These are phyloP conservation scores for Volucella zonaria DNA, from an alignment of 2,888 invertebrate species.

Conservation along the genomic window DNA sequence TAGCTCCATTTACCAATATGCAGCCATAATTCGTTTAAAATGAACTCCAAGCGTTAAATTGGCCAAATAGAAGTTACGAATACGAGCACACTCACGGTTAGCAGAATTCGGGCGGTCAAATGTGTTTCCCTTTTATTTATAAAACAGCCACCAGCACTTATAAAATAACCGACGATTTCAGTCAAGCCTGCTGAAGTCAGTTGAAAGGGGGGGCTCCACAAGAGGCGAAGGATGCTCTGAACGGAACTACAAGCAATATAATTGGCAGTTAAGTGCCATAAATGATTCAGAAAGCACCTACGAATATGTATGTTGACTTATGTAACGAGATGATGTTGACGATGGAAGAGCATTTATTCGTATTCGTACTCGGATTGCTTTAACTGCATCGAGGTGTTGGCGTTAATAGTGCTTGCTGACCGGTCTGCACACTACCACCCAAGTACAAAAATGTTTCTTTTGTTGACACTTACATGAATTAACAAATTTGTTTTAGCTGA, in stretches of 20 bases:
- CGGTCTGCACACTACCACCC: constrained; percentile 45
- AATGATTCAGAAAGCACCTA: constrained; percentile 67
- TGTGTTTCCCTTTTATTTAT: constrained; percentile 56
- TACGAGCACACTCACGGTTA: constrained; percentile 5
- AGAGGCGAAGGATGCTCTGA: constrained; percentile 43
- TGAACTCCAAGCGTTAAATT: constrained; percentile 63
- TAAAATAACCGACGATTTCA: constrained; percentile 35
- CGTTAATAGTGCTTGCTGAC: constrained; percentile 56
- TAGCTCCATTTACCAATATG: constrained; percentile 23
- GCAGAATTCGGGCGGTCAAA: constrained; percentile 49
- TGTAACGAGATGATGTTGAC: constrained; percentile 52
- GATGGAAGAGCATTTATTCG: constrained; percentile 31
- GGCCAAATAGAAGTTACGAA: constrained; percentile 46
- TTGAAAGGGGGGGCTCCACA: constrained; percentile 22
- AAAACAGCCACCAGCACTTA: constrained; percentile 44
- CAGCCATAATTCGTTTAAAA: constrained; percentile 64
- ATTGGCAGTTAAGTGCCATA: constrained; percentile 72
- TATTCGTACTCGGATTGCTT: constrained; percentile 17
- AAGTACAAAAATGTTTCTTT: constrained; percentile 37
- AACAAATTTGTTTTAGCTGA: constrained; percentile 52
- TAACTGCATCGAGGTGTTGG: constrained; percentile 59
- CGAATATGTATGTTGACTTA: constrained; percentile 56
- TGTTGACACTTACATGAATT: constrained; percentile 54
- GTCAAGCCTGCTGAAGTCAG: constrained; percentile 33
- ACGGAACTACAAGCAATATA: constrained; percentile 67